Conservation (phyloP, 1,140 invertebrate species). For the Chironomus striatipennis region DNA sequence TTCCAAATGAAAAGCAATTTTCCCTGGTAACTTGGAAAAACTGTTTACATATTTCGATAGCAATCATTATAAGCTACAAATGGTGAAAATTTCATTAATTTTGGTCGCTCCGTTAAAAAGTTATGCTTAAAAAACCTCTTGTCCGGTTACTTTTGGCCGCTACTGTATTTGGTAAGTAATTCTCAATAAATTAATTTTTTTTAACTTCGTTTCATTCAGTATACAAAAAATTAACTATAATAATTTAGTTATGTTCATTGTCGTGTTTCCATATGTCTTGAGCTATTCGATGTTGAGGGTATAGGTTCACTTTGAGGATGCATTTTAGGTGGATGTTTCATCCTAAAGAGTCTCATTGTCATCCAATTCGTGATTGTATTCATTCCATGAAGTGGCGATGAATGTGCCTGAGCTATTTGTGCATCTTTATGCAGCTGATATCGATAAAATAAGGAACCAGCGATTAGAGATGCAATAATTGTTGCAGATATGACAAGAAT, state of each 20-base stretch:
- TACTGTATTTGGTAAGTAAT: constrained; percentile 16
- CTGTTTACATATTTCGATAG: too few species aligned
- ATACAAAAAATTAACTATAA: constrained; percentile 16
- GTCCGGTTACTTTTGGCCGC: too few species aligned
- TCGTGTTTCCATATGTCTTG: constrained; percentile 26
- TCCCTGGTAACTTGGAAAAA: too few species aligned
- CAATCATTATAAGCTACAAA: too few species aligned
- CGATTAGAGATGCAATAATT: constrained; percentile 68
- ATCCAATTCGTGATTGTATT: constrained; percentile 63
- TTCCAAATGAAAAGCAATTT: too few species aligned
- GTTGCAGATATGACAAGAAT: constrained; percentile 77
- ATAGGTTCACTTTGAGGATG: neutral
- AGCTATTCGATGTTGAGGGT: constrained; percentile 5
- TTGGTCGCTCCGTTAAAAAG: too few species aligned
- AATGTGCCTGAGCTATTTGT: constrained; percentile 39
- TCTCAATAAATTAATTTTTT: neutral
- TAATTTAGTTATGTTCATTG: constrained; percentile 30
- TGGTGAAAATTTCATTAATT: too few species aligned
- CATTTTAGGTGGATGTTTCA: constrained; percentile 41
- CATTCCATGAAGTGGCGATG: constrained; percentile 42
- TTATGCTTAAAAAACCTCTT: too few species aligned
- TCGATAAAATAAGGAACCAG: constrained; percentile 62
- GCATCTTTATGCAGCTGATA: constrained; percentile 65
- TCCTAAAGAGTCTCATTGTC: constrained; percentile 54
- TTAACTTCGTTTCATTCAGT: constrained; percentile 7